phyloP scores from a whole-genome alignment of 2,888 invertebrate species.

The Lochmaea capreae region DNA sequence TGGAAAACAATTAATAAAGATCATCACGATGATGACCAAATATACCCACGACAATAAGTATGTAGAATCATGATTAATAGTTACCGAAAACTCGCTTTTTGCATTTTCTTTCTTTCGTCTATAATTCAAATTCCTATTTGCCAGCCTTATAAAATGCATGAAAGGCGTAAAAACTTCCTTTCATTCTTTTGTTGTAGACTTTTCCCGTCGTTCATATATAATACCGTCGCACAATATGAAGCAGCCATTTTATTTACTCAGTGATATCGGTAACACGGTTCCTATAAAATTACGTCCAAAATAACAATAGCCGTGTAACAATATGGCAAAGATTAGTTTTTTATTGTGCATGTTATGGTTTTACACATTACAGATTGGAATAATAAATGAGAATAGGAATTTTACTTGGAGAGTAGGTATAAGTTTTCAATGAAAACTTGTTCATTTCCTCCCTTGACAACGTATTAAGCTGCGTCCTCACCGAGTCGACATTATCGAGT shows the following conservation, averaged over 20 bases:
- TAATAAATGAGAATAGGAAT: not conserved
- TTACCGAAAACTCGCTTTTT: not conserved
- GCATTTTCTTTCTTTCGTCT: slow-evolving; percentile 5
- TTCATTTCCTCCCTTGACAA: too few species aligned
- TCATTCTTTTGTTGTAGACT: slow-evolving; percentile 15
- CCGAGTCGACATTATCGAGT: too few species aligned
- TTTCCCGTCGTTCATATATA: slow-evolving; percentile 15
- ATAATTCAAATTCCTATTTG: slow-evolving; percentile 29
- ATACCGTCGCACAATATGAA: slow-evolving; percentile 14
- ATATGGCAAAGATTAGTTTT: slow-evolving; percentile 26
- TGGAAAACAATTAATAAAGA: not conserved
- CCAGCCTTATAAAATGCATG: slow-evolving; percentile 13
- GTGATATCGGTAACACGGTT: slow-evolving; percentile 30
- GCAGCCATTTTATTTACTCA: slow-evolving; percentile 26
- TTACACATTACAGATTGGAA: not conserved
- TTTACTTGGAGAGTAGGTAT: too few species aligned
- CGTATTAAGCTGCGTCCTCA: too few species aligned
- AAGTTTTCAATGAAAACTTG: too few species aligned
- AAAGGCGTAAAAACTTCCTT: slow-evolving; percentile 18
- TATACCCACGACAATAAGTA: not conserved
- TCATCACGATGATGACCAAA: not conserved
- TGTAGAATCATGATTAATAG: not conserved
- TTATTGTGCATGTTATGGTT: slow-evolving; percentile 1
- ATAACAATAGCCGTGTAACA: slow-evolving; percentile 19
- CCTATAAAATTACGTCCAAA: slow-evolving; percentile 20